Evolutionary conservation across 2,113 vertebrate species (phyloP), one percentile per base, ranked within the genome.

Genomic region (Tragelaphus buxtoni): DNA sequence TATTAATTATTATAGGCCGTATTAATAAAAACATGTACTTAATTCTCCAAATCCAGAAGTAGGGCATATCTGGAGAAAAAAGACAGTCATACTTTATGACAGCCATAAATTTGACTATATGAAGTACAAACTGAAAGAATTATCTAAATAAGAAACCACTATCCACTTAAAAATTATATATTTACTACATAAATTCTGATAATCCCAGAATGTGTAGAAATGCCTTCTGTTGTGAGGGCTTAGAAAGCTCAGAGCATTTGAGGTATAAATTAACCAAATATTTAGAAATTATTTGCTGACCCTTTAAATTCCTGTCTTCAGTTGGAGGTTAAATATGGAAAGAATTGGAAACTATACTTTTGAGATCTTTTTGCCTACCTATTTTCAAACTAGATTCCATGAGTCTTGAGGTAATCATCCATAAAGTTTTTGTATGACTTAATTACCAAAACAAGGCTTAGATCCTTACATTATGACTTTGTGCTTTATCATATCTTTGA

Each of bases 81-180:
- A 18, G 89, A 80, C 20, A 90, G 16, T 77, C 84, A 58, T 60
- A 69, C 61, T n/a, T 96, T 90, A 94, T 88, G 17, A 89, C 63
- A 96, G 42, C 60, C 72, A 95, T 86, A 90, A 91, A 94, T 88
- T 80, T 97, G 88, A 92, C 76, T 88, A 45, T 82, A 94, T 11
- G 0, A 97, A 98, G 82, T 8, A 4, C 22, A 97, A 91, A 84
- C 61, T 97, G 72, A 20, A 85, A 82, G 84, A 79, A 51, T 56
- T 51, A 82, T 88, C 49, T 60, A 60, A 93, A 9, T 72, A 6
- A 32, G 26, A 96, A 90, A 77, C 1, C 0, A 87, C 20, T 49
- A 74, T 56, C 18, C 24, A 3, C 11, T 74, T 93, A 35, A 88
- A 87, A 60, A 53, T 61, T 58, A 80, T 51, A 22, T 39, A 72